These are phyloP conservation scores for Camponotus floridanus DNA, from an alignment of 1,140 invertebrate species.

Conservation along the genomic window DNA sequence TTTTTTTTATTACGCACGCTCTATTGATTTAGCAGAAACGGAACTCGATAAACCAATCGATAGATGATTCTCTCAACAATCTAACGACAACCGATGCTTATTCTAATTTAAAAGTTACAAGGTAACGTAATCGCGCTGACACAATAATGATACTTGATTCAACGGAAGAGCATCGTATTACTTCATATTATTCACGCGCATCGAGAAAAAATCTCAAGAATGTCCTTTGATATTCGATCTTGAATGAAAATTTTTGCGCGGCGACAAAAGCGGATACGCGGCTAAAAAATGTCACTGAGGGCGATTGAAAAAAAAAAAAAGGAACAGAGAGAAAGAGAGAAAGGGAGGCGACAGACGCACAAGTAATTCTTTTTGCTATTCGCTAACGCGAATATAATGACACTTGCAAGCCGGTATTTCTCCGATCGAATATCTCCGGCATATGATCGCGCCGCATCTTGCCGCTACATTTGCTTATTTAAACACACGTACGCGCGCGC, in stretches of 20 bases:
- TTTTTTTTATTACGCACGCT: not conserved
- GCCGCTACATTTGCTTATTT: slow-evolving; percentile 11
- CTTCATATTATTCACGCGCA: not conserved
- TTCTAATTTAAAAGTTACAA: slow-evolving; percentile 27
- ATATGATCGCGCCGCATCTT: slow-evolving; percentile 62
- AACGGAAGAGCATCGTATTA: not conserved
- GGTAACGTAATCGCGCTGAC: no score
- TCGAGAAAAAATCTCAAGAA: not conserved
- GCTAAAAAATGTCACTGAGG: no score
- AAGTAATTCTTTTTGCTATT: slow-evolving; percentile 30
- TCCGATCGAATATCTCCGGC: slow-evolving; percentile 60
- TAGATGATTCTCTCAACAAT: slow-evolving; percentile 7
- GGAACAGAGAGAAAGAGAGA: not conserved
- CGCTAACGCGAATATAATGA: slow-evolving; percentile 77
- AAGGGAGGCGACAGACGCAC: slow-evolving; percentile 27
- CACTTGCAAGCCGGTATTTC: slow-evolving; percentile 67
- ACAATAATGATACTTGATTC: slow-evolving; percentile 25
- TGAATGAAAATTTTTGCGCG: slow-evolving; percentile 18
- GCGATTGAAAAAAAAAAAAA: no score
- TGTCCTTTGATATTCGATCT: not conserved
- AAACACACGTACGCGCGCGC: not conserved
- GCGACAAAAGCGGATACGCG: not conserved
- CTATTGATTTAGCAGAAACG: not conserved
- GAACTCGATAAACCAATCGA: not conserved
- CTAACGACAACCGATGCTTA: slow-evolving; percentile 15